Evolutionary conservation across 1,140 invertebrate genomes (phyloP).

Genomic region (Eulimnadia texana): DNA sequence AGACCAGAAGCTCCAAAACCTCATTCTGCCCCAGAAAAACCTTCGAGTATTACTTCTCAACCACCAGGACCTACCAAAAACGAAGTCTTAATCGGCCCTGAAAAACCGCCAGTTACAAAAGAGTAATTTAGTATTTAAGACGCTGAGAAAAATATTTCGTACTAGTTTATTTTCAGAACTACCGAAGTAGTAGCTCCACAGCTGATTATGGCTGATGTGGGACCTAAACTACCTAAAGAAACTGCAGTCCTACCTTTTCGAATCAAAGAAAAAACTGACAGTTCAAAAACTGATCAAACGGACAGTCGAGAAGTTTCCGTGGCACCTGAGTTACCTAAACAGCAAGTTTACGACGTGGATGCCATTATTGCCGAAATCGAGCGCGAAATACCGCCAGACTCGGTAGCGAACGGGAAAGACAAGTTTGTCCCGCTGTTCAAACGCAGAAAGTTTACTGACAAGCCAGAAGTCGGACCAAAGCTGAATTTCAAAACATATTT

Average conservation of each 20-base stretch:
- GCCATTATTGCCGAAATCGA: conserved; percentile 1
- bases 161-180: no score
- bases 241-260: no score
- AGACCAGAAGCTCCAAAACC: not conserved
- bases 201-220: no score
- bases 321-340: not conserved
- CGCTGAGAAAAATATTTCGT: no score
- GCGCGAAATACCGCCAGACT: conserved; percentile 3
- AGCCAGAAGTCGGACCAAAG: not conserved
- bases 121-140: no score
- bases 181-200: no score
- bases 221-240: no score
- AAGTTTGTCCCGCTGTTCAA: conserved; percentile 1
- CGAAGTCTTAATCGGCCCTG: no score
- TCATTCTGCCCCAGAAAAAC: no score
- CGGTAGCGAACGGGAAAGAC: not conserved
- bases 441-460: not conserved
- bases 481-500: not conserved
- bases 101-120: no score
- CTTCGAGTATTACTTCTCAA: not conserved
- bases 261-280: no score
- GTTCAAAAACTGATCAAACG: not conserved
- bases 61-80: not conserved
- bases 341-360: not conserved
- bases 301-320: not conserved